A percentile compares a stretch with the other conserved stretches of the same genome.
Evolutionary conservation across 2,113 vertebrate genomes (phyloP).

Genomic region (Notarius lentiginosus): DNA sequence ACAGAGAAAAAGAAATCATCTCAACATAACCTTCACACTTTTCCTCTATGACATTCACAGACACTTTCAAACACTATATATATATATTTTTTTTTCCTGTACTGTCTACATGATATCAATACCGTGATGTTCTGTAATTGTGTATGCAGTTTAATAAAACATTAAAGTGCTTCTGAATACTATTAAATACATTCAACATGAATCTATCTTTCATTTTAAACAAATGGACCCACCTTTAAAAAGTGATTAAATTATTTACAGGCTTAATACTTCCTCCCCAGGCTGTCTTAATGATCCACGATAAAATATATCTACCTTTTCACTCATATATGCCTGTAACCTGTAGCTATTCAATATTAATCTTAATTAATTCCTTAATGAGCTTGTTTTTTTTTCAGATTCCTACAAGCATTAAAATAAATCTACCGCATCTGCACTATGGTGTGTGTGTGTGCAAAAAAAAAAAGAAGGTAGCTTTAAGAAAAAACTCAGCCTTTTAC

Average conservation of each 20-base stretch:
- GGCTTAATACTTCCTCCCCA: background rate
- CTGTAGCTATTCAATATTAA: background rate
- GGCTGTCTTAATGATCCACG: background rate
- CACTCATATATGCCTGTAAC: background rate
- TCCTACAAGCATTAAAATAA: background rate
- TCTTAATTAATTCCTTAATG: background rate
- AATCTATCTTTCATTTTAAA: background rate
- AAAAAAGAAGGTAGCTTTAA: background rate
- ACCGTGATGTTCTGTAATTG: background rate
- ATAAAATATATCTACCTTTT: background rate
- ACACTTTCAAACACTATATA: too few species aligned
- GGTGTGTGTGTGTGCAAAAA: background rate
- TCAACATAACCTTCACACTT: background rate
- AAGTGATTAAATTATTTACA: background rate
- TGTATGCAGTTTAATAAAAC: background rate
- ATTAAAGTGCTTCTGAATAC: background rate
- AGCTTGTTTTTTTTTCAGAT: background rate
- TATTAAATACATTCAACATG: background rate
- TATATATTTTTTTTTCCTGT: too few species aligned
- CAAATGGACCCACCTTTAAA: background rate
- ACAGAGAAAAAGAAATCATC: background rate
- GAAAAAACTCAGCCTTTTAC: background rate
- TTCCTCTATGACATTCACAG: background rate
- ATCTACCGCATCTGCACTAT: constrained; percentile 13
- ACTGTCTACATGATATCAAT: background rate